A percentile compares a stretch with the other conserved stretches of the same genome.
Conservation (phyloP, 2,113 vertebrate species). For the Apeltes quadracus region DNA sequence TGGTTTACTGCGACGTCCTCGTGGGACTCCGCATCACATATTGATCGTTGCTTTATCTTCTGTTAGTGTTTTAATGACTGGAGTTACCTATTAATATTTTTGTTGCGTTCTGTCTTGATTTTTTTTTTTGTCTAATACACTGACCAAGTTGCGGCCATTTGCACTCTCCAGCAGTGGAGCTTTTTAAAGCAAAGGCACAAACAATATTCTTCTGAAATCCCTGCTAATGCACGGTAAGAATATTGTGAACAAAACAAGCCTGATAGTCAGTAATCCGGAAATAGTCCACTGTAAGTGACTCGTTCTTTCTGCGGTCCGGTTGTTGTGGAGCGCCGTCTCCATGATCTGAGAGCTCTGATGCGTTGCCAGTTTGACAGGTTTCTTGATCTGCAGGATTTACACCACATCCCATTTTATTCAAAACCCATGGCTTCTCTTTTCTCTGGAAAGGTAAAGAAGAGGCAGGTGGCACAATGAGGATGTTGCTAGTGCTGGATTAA, state of each 20-base stretch:
- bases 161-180: too few species aligned
- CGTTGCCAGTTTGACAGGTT: conserved; percentile 35
- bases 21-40: conserved; percentile 31
- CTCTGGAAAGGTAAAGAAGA: conserved; percentile 22
- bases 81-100: conserved; percentile 14
- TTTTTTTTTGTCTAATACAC: too few species aligned
- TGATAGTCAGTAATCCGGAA: too few species aligned
- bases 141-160: too few species aligned
- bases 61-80: conserved; percentile 27
- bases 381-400: conserved; percentile 59
- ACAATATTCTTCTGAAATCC: too few species aligned
- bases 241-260: too few species aligned
- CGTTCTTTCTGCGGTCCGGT: too few species aligned
- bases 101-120: too few species aligned
- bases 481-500: conserved; percentile 56
- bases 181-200: too few species aligned
- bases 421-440: conserved; percentile 56
- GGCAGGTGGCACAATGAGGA: conserved; percentile 27
- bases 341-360: conserved; percentile 55
- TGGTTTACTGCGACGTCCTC: conserved; percentile 23
- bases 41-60: conserved; percentile 39
- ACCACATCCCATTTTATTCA: conserved; percentile 61
- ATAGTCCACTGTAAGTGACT: too few species aligned
- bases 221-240: too few species aligned
- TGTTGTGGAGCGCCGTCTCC: too few species aligned